phyloP scores from a whole-genome alignment of 2,888 invertebrate genomes.

The Rhagonycha lutea region DNA sequence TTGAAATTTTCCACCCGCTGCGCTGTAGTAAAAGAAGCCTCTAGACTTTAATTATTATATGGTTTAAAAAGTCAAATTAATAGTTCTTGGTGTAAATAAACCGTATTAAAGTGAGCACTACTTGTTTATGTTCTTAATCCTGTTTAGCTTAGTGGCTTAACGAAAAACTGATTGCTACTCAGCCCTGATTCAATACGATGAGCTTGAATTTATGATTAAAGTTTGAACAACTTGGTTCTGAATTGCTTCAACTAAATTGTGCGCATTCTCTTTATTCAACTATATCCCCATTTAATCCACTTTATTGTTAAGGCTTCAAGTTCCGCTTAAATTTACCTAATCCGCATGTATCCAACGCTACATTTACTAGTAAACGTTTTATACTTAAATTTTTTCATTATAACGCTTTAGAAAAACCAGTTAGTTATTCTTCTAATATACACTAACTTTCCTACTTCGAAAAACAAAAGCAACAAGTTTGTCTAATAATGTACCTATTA shows the following conservation, averaged over 20 bases:
- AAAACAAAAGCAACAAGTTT: not conserved
- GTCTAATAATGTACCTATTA: not conserved
- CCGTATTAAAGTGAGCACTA: constrained; percentile 13
- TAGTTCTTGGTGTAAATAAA: constrained; percentile 21
- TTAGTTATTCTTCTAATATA: not conserved
- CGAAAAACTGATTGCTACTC: constrained; percentile 35
- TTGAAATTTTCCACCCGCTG: constrained; percentile 4
- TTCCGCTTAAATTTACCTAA: constrained; percentile 45
- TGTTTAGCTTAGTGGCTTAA: constrained; percentile 30
- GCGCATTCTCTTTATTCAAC: constrained; percentile 52
- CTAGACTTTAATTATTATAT: not conserved
- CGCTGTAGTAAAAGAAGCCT: not conserved
- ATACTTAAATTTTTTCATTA: not conserved
- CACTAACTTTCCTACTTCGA: no score
- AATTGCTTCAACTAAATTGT: constrained; percentile 53
- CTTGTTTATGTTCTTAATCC: constrained; percentile 24
- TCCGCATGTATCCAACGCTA: constrained; percentile 22
- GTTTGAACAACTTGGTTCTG: constrained; percentile 52
- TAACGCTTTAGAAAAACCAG: not conserved
- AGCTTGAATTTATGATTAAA: constrained; percentile 51
- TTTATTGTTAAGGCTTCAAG: constrained; percentile 52
- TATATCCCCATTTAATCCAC: constrained; percentile 51
- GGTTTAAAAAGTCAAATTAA: constrained; percentile 13
- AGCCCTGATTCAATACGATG: constrained; percentile 43
- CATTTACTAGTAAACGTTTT: constrained; percentile 13